Base-by-base conservation (phyloP, 2,113 vertebrate species). In the Pseudorectes ferrugineus region DNA sequence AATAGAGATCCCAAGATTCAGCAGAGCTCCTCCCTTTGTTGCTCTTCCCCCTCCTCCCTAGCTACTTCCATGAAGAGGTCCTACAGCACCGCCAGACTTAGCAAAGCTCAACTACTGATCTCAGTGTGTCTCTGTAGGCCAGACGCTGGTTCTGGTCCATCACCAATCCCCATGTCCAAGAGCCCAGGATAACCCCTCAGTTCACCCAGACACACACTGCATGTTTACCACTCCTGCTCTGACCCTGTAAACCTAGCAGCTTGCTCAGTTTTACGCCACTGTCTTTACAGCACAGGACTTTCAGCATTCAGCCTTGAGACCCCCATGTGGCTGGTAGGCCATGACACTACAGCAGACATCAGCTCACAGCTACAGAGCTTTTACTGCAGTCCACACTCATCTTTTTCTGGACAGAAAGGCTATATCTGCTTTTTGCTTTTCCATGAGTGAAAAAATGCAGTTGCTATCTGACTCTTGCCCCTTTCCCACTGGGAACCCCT, bases 381-480 rank as follows among this genome's bases (percentile, higher is more conserved):
- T 92, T 58, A 89, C 29, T 94, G 78, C 70, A 75, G 79, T 88
- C 76, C 85, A 84, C 23, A 43, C 48, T 45, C 70, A 51, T 78
- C 49, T 85, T 86, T 84, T 88, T 90, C 81, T 43, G 38, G 72
- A 81, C 40, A 81, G 75, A 45, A 74, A 88, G 31, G 66, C 67
- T 94, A 54, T 84, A 93, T 81, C 83, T 90, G 48, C 48, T 90
- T 54, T 90, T 93, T 76, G 48, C 38, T 89, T 93, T 92, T 92
- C 85, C 35, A 86, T 35, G 61, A 86, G 31, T 38, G 68, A 73
- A 68, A 91, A 92, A 92, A 92, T 13, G 43, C 62, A 48, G 73
- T 26, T 74, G 40, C 78, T 96, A 24, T 79, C 55, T 77, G 43
- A 36, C 65, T 93, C 42, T 76, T 66, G 43, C 26, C 49, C 72